Base-by-base conservation (phyloP, 2,113 vertebrate genomes). In the Polypterus bichir region DNA sequence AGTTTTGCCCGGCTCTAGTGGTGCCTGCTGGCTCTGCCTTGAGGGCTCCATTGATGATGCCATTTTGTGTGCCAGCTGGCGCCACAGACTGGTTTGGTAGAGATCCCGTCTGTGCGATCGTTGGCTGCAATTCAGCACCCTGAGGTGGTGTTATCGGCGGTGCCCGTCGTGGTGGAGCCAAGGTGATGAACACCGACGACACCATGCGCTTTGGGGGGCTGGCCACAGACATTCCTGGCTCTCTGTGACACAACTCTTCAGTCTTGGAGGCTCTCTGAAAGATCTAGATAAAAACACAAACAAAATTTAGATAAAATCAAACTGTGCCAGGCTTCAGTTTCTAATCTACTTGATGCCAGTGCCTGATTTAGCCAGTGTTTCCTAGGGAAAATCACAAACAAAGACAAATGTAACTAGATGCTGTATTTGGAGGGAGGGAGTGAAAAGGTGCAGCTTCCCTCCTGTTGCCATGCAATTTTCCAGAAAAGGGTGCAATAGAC, bases 171-270 rank as follows among this genome's bases (percentile, higher is more conserved):
- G 93, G 93, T 8, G 91, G 77, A 0, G 83, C 68, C 57, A 97
- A 79, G 7, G 88, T 93, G 80, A 98, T 97, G 72, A 92, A 96
- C 64, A 97, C 66, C 0, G 93, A 96, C 0, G 93, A 97, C 52
- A 92, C 83, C 1, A 96, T 79, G 69, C 88, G 89, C 72, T 91
- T 94, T 69, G 87, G 84, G 0, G 75, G 70, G 27, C 27, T 27
- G 27, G 27, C 62, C 27, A 27, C 27, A 27, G 27, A 27, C 27
- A 27, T 27, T 27, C 27, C 27, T 54, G 53, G 45, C 6, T 54
- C 27, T 3, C 5, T 11, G 1, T 54, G 9, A 27, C 8, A 47
- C 48, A 46, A 27, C 27, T 27, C 27, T 27, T 27, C 27, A 27
- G 27, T 27, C 27, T 27, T 27, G 27, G 27, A 27, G 27, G 27